Percentiles rank a stretch among this genome's conserved stretches.
phyloP scores from a whole-genome alignment of 2,797 vertebrate species.

The Meda fulgida region DNA sequence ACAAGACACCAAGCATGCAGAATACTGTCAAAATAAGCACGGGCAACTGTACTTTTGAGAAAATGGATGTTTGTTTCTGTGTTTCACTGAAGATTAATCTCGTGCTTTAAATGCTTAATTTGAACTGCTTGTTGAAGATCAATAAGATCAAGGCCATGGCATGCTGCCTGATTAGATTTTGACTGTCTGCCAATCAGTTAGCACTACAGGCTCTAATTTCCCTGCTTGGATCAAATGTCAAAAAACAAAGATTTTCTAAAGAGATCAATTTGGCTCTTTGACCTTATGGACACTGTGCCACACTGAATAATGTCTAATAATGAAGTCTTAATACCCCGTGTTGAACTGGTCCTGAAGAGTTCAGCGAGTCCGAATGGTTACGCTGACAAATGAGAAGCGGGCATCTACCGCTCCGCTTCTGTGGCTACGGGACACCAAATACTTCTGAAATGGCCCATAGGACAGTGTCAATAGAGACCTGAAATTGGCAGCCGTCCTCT shows the following conservation, averaged over 20 bases:
- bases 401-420: conserved; percentile 73
- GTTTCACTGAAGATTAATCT: conserved; percentile 35
- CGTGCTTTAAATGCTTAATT: conserved; percentile 51
- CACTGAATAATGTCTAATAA: conserved; percentile 74
- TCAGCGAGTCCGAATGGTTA: conserved; percentile 69
- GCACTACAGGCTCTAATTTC: conserved; percentile 55
- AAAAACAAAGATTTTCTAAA: conserved; percentile 64
- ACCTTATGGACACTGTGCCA: conserved; percentile 59
- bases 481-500: conserved; percentile 72
- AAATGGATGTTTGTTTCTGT: conserved; percentile 27
- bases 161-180: conserved; percentile 55
- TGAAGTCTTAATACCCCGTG: conserved; percentile 71
- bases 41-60: conserved; percentile 27
- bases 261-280: conserved; percentile 64
- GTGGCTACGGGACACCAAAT: conserved; percentile 78
- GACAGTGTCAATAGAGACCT: conserved; percentile 75
- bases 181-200: conserved; percentile 50
- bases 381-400: conserved; percentile 67
- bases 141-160: conserved; percentile 49
- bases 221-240: conserved; percentile 66
- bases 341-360: conserved; percentile 67
- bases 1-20: background rate
- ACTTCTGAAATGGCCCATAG: conserved; percentile 69
- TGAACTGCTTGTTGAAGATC: conserved; percentile 53
- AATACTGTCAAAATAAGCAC: conserved; percentile 31